Conservation (phyloP, 2,888 invertebrate species). For the Nemoura dubitans region DNA sequence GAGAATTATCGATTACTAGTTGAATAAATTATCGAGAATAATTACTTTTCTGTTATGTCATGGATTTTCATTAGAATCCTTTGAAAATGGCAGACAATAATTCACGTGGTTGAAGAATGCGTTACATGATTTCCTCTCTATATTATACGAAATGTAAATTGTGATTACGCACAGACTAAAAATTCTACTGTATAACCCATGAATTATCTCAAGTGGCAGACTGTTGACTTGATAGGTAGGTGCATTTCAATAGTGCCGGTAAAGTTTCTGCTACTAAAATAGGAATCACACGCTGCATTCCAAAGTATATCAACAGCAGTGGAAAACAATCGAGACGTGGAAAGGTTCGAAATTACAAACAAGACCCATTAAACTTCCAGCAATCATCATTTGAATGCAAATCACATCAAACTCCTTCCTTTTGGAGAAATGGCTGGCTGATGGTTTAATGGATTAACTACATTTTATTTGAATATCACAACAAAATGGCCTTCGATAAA, state of each 20-base stretch:
- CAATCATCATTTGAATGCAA: slow-evolving; percentile 1
- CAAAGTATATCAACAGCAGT: neutral
- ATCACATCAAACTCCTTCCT: neutral
- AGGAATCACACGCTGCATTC: neutral
- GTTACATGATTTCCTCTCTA: neutral
- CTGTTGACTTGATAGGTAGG: too few relatives aligned
- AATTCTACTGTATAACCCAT: neutral
- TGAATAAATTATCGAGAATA: neutral
- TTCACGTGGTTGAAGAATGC: neutral
- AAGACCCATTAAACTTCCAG: neutral
- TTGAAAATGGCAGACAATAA: neutral
- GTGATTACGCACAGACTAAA: neutral
- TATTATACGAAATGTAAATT: neutral
- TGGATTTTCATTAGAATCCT: slow-evolving; percentile 13
- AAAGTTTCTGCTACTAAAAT: too few relatives aligned
- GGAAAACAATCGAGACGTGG: neutral
- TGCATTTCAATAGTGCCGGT: too few relatives aligned
- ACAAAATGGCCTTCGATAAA: neutral
- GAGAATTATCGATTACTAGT: neutral
- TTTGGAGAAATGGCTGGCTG: neutral
- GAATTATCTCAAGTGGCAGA: too few relatives aligned
- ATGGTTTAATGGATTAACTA: neutral
- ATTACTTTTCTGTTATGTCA: slow-evolving; percentile 7
- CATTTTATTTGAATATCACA: neutral
- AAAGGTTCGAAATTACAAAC: neutral